Base-by-base conservation (phyloP, 2,113 vertebrate species). In the Zonotrichia leucophrys region DNA sequence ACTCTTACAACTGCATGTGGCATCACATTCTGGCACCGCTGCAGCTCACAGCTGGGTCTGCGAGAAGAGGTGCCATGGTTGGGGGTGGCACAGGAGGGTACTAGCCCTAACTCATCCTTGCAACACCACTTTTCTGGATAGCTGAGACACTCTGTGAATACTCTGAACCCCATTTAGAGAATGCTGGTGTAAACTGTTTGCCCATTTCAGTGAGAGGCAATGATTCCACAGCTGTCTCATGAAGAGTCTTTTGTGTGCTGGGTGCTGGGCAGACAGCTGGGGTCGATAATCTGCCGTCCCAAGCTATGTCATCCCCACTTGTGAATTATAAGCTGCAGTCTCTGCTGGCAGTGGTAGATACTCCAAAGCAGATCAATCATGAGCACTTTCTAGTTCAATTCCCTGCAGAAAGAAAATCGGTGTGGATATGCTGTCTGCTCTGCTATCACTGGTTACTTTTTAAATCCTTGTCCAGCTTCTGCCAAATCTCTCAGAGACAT, bases 231-330 rank as follows among this genome's bases (percentile, higher is more conserved):
- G 96, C 95, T 96, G 92, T 56, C 41, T 73, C 27, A 8, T 22
- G 35, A 94, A 96, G 78, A 89, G 87, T 60, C 92, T 87, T 95
- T 96, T 95, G 93, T 96, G 42, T 91, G 81, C 87, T 53, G 77
- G 42, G 67, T 53, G 84, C 64, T 5, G 35, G 62, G 86, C 87
- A 79, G 92, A 82, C 95, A 95, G 90, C 96, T 95, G 96, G 66
- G 87, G 74, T 94, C 10, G 5, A 79, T 91, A 90, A 87, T 84
- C 66, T 72, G 90, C 53, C 6, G 82, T 94, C 90, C 96, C 92
- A 95, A 68, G 87, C 92, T 94, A 82, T 93, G 84, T 93, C 74
- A 75, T 96, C 92, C 28, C 93, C 70, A 39, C 87, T 89, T 89
- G 74, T 96, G 92, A 96, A 84, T 84, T 80, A 87, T 44, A 74